Conservation (phyloP, 1,140 invertebrate genomes). For the Colletes gigas region DNA sequence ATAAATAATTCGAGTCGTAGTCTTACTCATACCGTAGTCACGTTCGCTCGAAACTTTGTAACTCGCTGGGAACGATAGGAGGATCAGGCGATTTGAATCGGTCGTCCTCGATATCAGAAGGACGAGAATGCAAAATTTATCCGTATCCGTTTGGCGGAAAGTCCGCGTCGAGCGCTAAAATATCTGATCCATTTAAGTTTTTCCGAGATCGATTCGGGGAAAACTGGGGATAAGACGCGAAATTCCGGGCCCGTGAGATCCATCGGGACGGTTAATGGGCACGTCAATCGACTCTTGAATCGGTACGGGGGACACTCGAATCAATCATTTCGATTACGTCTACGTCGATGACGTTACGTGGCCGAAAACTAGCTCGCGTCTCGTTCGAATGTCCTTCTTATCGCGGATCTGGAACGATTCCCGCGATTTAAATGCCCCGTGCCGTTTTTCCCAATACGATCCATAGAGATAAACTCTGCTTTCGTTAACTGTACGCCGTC, state of each 20-base stretch:
- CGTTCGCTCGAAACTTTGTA: constrained; percentile 4
- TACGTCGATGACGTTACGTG: neutral
- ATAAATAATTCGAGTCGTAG: constrained; percentile 32
- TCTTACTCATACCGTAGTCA: neutral
- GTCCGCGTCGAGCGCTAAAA: neutral
- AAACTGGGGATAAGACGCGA: constrained; percentile 13
- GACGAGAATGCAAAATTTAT: constrained; percentile 21
- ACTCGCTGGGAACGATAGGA: constrained; percentile 25
- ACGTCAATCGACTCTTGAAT: constrained; percentile 31
- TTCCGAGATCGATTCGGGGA: neutral
- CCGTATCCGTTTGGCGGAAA: neutral
- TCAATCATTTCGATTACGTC: constrained; percentile 38
- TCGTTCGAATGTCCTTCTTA: neutral
- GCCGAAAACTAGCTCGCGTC: neutral
- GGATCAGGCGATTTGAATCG: constrained; percentile 26
- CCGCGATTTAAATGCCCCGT: too few relatives aligned
- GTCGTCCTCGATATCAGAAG: neutral
- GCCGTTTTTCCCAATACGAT: too few relatives aligned
- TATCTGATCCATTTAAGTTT: constrained; percentile 44
- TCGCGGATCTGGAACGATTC: neutral
- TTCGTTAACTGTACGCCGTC: too few relatives aligned
- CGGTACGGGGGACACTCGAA: constrained; percentile 34
- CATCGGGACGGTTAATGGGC: neutral
- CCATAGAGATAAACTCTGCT: too few relatives aligned
- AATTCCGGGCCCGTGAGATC: neutral